phyloP scores from a whole-genome alignment of 2,888 invertebrate genomes.

The Drosophila fungiperda region DNA sequence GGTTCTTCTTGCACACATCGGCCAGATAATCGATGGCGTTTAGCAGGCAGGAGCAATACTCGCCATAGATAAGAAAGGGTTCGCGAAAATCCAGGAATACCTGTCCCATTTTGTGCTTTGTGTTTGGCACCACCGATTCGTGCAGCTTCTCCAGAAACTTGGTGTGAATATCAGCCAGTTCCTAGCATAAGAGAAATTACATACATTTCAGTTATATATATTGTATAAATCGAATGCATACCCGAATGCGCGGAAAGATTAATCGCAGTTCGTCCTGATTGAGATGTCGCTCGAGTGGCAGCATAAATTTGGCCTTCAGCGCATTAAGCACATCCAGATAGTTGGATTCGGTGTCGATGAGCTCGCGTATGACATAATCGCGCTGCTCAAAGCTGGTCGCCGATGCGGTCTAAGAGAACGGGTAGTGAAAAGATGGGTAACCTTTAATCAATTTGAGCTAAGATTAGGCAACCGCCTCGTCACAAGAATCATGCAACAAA shows the following conservation, averaged over 20 bases:
- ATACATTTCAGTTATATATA: background rate
- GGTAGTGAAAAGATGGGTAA: constrained; percentile 5
- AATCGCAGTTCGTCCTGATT: constrained; percentile 90
- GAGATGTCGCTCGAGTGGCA: constrained; percentile 90
- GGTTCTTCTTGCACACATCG: constrained; percentile 84
- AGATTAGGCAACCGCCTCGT: constrained; percentile 38
- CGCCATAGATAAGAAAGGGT: constrained; percentile 96
- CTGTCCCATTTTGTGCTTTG: constrained; percentile 88
- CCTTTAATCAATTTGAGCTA: constrained; percentile 31
- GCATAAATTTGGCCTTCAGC: constrained; percentile 92
- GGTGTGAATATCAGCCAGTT: constrained; percentile 93
- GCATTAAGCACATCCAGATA: constrained; percentile 97
- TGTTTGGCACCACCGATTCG: constrained; percentile 88
- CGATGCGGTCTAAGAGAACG: constrained; percentile 81
- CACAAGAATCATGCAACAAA: constrained; percentile 52
- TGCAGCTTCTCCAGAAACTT: constrained; percentile 93
- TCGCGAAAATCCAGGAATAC: constrained; percentile 96
- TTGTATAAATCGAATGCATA: constrained; percentile 83
- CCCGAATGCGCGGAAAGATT: constrained; percentile 96
- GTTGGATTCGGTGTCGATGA: constrained; percentile 98
- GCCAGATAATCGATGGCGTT: constrained; percentile 93
- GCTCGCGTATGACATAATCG: constrained; percentile 96
- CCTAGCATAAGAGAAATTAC: constrained; percentile 86
- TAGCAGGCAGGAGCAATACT: constrained; percentile 97
- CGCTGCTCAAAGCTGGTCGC: constrained; percentile 91